Conservation (phyloP, 2,888 invertebrate species). For the Hypselothyrea guttata region DNA sequence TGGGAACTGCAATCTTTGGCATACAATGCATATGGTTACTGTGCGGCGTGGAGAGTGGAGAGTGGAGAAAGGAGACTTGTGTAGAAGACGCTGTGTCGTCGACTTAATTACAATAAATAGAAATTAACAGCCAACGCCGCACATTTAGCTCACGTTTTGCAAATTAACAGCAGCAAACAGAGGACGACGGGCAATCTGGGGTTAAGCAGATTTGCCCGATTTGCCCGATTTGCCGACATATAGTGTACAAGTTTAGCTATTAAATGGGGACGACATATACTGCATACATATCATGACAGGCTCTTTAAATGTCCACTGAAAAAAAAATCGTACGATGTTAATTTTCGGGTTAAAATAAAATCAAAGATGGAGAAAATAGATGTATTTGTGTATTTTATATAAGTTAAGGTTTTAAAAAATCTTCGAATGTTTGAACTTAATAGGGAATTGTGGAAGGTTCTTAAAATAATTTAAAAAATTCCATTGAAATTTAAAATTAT, state of each 20-base stretch:
- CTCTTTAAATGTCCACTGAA: too few species aligned
- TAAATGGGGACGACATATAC: slow-evolving; percentile 11
- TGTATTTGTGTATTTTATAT: too few species aligned
- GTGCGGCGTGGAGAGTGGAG: neutral
- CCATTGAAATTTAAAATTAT: too few species aligned
- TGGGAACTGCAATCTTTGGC: slow-evolving; percentile 30
- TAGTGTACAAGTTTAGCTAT: neutral
- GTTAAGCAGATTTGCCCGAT: slow-evolving; percentile 10
- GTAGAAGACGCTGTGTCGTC: neutral
- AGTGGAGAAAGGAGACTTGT: slow-evolving; percentile 1
- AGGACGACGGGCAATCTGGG: slow-evolving; percentile 29
- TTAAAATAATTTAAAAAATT: too few species aligned
- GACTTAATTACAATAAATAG: slow-evolving; percentile 66
- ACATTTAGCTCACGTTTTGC: slow-evolving; percentile 62
- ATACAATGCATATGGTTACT: neutral
- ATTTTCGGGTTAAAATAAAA: too few species aligned
- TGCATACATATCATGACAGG: slow-evolving; percentile 13
- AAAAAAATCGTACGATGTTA: too few species aligned
- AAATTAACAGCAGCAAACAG: slow-evolving; percentile 48
- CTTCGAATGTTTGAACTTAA: too few species aligned
- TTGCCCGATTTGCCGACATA: neutral
- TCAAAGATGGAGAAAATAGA: too few species aligned
- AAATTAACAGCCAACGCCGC: slow-evolving; percentile 56
- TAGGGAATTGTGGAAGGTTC: too few species aligned
- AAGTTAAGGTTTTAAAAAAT: too few species aligned